Evolutionary conservation across 2,888 invertebrate genomes (phyloP).

Genomic region (Apamea crenata): DNA sequence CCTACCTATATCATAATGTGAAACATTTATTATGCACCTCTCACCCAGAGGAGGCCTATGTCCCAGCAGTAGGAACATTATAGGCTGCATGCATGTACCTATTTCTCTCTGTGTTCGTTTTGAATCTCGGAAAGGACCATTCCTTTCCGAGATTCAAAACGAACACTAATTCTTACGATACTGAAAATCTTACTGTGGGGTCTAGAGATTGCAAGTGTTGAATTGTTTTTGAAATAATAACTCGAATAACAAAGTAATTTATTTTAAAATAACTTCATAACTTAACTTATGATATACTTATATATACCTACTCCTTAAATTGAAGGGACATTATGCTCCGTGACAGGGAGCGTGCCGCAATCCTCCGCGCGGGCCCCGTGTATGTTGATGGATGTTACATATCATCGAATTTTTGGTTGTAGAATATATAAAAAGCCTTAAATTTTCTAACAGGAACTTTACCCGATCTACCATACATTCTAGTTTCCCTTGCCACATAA

Average conservation of each 20-base stretch:
- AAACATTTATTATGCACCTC: background rate
- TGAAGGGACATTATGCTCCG: background rate
- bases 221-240: background rate
- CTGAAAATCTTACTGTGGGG: background rate
- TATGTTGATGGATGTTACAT: background rate
- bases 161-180: background rate
- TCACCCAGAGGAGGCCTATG: background rate
- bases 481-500: constrained; percentile 21
- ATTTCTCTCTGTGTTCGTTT: background rate
- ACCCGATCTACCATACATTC: constrained; percentile 14
- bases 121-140: background rate
- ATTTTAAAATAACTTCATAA: background rate
- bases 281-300: background rate
- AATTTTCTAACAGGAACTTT: background rate
- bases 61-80: too few relatives aligned
- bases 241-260: background rate
- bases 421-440: background rate
- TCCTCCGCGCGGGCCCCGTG: background rate
- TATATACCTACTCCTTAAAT: background rate
- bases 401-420: background rate
- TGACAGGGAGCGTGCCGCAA: background rate
- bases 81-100: too few relatives aligned
- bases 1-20: background rate
- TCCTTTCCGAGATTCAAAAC: too few relatives aligned
- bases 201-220: background rate